A percentile compares a stretch with the other conserved stretches of the same genome.
Evolutionary conservation across 2,113 vertebrate species (phyloP).

Genomic region (Brachyhypopomus gauderio): DNA sequence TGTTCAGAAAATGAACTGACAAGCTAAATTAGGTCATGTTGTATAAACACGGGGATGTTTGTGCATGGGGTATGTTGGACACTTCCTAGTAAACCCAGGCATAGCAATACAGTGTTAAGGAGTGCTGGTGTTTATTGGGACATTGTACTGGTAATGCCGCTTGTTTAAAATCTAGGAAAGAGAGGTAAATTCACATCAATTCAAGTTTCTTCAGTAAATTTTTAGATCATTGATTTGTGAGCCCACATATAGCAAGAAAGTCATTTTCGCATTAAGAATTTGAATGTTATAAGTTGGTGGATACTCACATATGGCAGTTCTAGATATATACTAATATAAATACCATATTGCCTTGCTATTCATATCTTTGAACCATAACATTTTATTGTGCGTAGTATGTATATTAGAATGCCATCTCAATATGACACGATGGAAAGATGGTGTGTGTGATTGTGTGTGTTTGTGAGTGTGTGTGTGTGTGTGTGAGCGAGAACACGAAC

Average conservation of each 20-base stretch:
- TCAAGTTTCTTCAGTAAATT: neutral
- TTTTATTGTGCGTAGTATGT: conserved; percentile 23
- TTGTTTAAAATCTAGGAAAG: neutral
- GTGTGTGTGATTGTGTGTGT: neutral
- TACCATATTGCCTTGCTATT: conserved; percentile 19
- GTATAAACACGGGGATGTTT: no score
- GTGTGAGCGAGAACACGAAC: neutral
- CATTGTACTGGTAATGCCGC: no score
- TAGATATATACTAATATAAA: conserved; percentile 6
- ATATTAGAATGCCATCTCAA: conserved; percentile 30
- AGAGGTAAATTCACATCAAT: neutral
- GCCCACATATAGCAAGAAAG: neutral
- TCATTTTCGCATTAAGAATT: neutral
- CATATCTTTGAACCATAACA: conserved; percentile 7
- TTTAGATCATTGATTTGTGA: neutral
- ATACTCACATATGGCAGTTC: neutral
- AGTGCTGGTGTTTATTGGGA: no score
- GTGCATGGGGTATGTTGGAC: no score
- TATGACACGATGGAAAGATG: conserved; percentile 32
- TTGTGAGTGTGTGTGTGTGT: neutral
- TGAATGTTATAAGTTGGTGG: neutral
- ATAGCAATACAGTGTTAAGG: no score
- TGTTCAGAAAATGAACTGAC: no score
- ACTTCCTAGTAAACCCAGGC: no score
- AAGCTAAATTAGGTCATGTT: no score